Percentiles rank a stretch among this genome's conserved stretches.
These are phyloP conservation scores for Sebastes dallii DNA, from an alignment of 2,797 vertebrate genomes.

Conservation along the genomic window DNA sequence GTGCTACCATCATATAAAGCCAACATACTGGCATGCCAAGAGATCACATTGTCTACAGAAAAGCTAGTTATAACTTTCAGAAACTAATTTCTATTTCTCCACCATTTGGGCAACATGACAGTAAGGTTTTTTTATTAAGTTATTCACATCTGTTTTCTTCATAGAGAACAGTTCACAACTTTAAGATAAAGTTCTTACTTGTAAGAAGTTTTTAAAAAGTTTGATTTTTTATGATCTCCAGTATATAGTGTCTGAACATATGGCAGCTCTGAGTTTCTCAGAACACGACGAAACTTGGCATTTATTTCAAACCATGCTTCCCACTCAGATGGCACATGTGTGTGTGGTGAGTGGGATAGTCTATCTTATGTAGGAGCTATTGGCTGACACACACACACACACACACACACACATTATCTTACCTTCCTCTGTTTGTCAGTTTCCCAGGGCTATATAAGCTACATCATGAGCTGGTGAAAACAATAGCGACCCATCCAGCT, in stretches of 20 bases:
- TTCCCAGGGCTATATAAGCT: background rate
- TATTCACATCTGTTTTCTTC: conserved; percentile 37
- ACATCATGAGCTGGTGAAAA: conserved; percentile 4
- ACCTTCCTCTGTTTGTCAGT: background rate
- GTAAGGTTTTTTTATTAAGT: conserved; percentile 3
- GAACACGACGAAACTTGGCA: background rate
- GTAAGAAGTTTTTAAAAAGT: background rate
- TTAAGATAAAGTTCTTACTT: conserved; percentile 11
- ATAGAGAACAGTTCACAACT: conserved; percentile 11
- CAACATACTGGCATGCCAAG: background rate
- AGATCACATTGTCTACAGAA: background rate
- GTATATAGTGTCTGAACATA: conserved; percentile 35
- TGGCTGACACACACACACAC: background rate
- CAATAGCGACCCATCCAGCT: background rate
- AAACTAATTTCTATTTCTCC: background rate
- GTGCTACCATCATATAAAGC: background rate
- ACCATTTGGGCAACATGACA: background rate
- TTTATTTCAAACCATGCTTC: conserved; percentile 36
- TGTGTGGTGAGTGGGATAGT: conserved; percentile 10
- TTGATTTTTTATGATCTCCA: background rate
- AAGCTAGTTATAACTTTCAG: background rate
- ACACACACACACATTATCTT: background rate
- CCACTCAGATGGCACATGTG: conserved; percentile 28
- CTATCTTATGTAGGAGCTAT: background rate
- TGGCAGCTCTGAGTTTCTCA: conserved; percentile 21